These are phyloP conservation scores for Theristicus caerulescens DNA, from an alignment of 2,113 vertebrate genomes.

Conservation along the genomic window DNA sequence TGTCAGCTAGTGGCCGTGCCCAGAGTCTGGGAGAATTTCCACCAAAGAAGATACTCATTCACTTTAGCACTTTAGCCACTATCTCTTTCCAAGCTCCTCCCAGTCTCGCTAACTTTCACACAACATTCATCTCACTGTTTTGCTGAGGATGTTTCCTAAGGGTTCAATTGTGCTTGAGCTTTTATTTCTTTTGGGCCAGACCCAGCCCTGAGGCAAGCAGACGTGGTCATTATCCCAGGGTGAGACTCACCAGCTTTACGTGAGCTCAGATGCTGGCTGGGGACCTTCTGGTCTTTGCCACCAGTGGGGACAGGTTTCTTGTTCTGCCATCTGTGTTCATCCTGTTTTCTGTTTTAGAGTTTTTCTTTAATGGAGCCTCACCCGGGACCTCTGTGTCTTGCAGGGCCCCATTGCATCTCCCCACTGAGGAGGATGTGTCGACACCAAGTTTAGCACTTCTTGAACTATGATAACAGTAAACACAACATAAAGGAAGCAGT, in stretches of 20 bases:
- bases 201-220: background rate
- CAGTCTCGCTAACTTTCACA: background rate
- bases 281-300: background rate
- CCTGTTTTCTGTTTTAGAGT: background rate
- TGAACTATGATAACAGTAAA: background rate
- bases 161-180: background rate
- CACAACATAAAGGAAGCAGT: background rate
- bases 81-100: background rate
- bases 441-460: constrained; percentile 30
- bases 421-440: background rate
- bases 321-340: constrained; percentile 10
- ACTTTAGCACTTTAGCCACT: background rate
- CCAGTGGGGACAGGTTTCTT: background rate
- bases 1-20: accelerated
- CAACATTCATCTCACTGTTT: background rate
- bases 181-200: constrained; percentile 36
- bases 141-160: constrained; percentile 9
- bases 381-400: background rate
- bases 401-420: background rate
- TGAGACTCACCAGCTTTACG: background rate
- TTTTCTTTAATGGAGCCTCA: background rate
- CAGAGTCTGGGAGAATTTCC: background rate
- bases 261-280: background rate
- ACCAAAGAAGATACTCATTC: background rate
- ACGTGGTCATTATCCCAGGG: accelerated